Evolutionary conservation across 2,797 vertebrate species (phyloP), one percentile per base, ranked within the genome.

Genomic region (Anguilla marmorata): DNA sequence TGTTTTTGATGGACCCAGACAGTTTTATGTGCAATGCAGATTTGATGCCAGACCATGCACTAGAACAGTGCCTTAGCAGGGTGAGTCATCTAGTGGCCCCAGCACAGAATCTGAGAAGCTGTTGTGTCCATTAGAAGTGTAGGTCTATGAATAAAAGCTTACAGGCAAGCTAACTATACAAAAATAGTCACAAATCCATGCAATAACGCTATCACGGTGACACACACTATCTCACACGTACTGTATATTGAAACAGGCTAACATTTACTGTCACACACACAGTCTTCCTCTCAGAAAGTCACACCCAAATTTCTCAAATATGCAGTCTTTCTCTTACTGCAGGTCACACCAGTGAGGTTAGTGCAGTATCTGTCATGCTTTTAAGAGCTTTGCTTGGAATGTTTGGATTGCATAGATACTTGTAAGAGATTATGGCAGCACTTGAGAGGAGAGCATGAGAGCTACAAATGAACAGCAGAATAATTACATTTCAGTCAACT

Each of bases 271-370:
- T 88, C 88, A 85, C 84, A 86, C 56, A 82, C 87, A 33, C 37
- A 50, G 83, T 88, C 84, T 84, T 72, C 74, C 88, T 91, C 84
- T 90, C 88, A 90, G 85, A 90, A 89, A 92, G 54, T 90, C 83
- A 88, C 86, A 90, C 69, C 41, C 86, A 88, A 30, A 88, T 89
- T 88, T 3, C 30, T 85, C 60, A 87, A 90, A 79, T 69, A 27
- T n/a, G 5, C n/a, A 69, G 63, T 69, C 63, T 69, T 27, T 27
- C 63, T 27, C 63, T 69, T 69, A 27, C 63, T 9, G 24, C 27
- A 85, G 5, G 24, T 45, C 7, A 21, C 19, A 50, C 41, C 4
- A 48, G 79, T 5, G 48, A 48, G 79, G 6, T n/a, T 50, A 48
- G 21, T 1, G 19, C 74, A 5, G 63, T 27, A 27, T 74, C 74